Conservation (phyloP, 2,888 invertebrate genomes). For the Diarsia dahlii region DNA sequence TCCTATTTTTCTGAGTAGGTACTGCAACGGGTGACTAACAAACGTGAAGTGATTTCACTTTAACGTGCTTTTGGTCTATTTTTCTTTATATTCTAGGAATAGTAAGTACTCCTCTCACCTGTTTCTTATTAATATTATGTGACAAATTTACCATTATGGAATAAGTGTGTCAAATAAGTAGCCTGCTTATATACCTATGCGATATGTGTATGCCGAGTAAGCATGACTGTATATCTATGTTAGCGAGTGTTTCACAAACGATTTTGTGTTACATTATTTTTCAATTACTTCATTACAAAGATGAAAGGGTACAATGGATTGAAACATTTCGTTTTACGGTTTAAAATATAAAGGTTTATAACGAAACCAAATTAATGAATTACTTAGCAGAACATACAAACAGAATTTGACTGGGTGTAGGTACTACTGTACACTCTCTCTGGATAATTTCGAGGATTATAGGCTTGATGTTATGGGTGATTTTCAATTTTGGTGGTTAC, state of each 20-base stretch:
- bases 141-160: not conserved
- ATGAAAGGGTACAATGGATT: not conserved
- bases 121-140: not conserved
- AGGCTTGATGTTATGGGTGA: not conserved
- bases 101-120: not conserved
- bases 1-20: not conserved
- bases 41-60: not conserved
- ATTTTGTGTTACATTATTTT: not conserved
- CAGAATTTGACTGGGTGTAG: not conserved
- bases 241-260: not conserved
- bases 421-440: not conserved
- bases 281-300: not conserved
- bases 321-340: not conserved
- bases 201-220: not conserved
- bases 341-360: not conserved
- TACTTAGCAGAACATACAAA: slow-evolving; percentile 62
- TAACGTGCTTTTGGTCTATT: not conserved
- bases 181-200: not conserved
- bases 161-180: not conserved
- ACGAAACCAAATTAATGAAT: not conserved
- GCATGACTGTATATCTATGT: not conserved
- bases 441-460: not conserved
- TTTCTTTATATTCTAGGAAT: not conserved
- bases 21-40: not conserved
- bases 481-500: too few relatives aligned